phyloP scores from a whole-genome alignment of 2,113 vertebrate genomes.

The Ictidomys tridecemlineatus region DNA sequence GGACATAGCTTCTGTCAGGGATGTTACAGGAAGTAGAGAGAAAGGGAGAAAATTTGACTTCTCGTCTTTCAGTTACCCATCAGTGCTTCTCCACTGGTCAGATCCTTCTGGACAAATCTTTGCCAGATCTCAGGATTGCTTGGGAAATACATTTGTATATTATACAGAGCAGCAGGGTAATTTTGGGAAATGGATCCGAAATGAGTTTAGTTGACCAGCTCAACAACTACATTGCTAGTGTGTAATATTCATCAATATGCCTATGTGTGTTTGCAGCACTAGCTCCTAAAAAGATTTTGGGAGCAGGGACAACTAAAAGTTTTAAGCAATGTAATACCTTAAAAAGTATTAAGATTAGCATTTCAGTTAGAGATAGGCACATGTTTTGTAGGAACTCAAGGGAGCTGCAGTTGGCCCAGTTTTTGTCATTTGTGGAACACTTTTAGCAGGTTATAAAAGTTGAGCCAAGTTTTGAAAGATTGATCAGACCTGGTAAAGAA shows the following conservation, averaged over 20 bases:
- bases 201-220: neutral
- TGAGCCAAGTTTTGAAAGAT: neutral
- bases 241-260: neutral
- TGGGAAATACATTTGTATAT: neutral
- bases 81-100: neutral
- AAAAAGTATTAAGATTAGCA: neutral
- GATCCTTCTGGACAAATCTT: neutral
- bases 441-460: neutral
- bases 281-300: neutral
- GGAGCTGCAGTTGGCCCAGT: neutral
- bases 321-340: neutral
- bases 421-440: neutral
- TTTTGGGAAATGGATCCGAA: neutral
- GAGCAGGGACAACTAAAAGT: neutral
- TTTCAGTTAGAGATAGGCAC: conserved; percentile 12
- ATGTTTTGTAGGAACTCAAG: neutral
- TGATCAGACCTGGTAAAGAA: neutral
- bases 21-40: neutral
- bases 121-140: neutral
- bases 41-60: neutral
- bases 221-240: neutral
- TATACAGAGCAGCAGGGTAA: neutral
- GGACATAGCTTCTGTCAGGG: too few relatives aligned
- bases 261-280: neutral
- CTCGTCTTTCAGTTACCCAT: neutral